Evolutionary conservation across 2,888 invertebrate genomes (phyloP), one percentile per base, ranked within the genome.

Genomic region (Smittia sp.): DNA sequence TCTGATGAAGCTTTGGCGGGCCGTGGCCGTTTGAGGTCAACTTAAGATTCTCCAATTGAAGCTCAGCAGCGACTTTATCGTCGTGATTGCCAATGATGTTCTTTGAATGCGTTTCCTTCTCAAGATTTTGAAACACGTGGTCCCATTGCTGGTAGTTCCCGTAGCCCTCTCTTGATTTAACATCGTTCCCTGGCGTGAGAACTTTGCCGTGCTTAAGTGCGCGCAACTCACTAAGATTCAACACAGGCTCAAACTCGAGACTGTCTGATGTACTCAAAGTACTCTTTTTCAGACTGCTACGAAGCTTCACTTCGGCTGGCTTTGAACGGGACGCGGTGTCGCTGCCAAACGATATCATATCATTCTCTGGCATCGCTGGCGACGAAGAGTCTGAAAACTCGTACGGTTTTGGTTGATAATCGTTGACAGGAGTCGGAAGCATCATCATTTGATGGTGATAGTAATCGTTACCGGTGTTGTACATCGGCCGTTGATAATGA

Each of bases 131-230:
- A 79, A 89, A 93, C 0, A 93, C 92, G 78, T 91, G 92, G 78
- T 90, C 90, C 93, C 93, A 93, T 70, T 88, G 87, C 76, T 91
- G 91, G 74, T 87, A 88, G 0, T 87, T 88, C 0, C 89, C 88
- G 79, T 88, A 86, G 0, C 87, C 88, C 7, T 72, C 72, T 11
- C 62, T n/a, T 38, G 62, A 25, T n/a, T 72, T 72, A 1, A 62
- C 62, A 38, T 58, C 62, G 39, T 32, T 72, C 6, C 11, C 4
- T 22, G 72, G 32, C 3, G 22, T 27, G 2, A n/a, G 9, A 27
- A 13, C 13, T 22, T 72, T 72, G 27, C 15, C 39, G 7, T 32
- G 32, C 20, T 72, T 58, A 15, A 72, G 15, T 24, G 62, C 39
- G n/a, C 72, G 52, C 20, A 72, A 27, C 25, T 72, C 72, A 58